Evolutionary conservation across 2,797 vertebrate genomes (phyloP).

Genomic region (Sternarchorhynchus goeldii): DNA sequence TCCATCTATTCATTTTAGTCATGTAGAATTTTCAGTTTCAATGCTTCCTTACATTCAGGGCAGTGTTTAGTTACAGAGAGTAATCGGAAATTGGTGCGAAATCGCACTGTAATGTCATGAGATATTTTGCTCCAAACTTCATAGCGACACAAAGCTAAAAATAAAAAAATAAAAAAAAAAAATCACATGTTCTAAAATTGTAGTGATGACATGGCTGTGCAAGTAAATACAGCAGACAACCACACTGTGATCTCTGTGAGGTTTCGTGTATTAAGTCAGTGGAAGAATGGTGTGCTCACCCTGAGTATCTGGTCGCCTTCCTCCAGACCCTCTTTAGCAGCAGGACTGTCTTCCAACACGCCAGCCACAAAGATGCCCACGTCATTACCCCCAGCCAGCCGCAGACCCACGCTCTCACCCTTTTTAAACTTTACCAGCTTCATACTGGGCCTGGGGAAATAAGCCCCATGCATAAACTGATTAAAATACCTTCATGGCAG

Average conservation of each 20-base stretch:
- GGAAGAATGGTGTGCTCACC: conserved; percentile 72
- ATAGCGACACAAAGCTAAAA: too few species aligned
- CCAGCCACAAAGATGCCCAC: conserved; percentile 99
- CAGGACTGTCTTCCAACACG: conserved; percentile 96
- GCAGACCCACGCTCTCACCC: conserved; percentile 96
- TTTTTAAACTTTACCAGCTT: conserved; percentile 99
- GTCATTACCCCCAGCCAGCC: conserved; percentile 96
- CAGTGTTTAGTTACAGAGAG: too few species aligned
- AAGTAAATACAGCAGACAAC: too few species aligned
- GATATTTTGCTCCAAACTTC: too few species aligned
- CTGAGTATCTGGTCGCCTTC: conserved; percentile 99
- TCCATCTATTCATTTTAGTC: too few species aligned
- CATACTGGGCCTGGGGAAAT: conserved; percentile 89
- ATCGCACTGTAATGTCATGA: too few species aligned
- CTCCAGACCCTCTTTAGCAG: conserved; percentile 97
- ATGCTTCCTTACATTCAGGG: too few species aligned
- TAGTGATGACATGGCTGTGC: too few species aligned
- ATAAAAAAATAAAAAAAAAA: too few species aligned
- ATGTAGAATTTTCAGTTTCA: too few species aligned
- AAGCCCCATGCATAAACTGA: background rate
- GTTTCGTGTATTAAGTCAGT: background rate
- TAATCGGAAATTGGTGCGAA: too few species aligned
- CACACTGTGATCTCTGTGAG: background rate
- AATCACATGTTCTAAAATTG: too few species aligned
- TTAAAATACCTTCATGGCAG: background rate